These are phyloP conservation scores for Miniopterus natalensis DNA, from an alignment of 2,113 vertebrate species.

Conservation along the genomic window DNA sequence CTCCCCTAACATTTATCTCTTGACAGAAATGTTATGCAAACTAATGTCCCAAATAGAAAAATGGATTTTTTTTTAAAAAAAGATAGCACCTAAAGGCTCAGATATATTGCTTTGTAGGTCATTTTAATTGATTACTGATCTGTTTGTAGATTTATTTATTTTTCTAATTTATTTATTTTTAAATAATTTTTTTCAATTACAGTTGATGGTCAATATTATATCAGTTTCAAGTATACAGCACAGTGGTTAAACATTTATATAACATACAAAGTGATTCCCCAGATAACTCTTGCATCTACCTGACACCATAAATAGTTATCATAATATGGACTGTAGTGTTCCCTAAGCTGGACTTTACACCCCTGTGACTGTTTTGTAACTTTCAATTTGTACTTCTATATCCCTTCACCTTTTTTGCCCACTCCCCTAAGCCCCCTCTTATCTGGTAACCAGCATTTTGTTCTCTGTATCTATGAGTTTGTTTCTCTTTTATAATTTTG, in stretches of 20 bases:
- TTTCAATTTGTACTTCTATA: neutral
- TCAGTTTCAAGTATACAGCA: neutral
- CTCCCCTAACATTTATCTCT: neutral
- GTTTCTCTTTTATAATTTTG: neutral
- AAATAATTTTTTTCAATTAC: neutral
- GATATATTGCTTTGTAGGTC: neutral
- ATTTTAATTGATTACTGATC: neutral
- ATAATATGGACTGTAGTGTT: neutral
- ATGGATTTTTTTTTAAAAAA: neutral
- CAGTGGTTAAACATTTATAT: neutral
- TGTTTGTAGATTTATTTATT: neutral
- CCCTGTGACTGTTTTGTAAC: neutral
- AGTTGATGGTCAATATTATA: neutral
- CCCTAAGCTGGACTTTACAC: neutral
- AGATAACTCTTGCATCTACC: neutral
- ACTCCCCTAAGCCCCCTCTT: neutral
- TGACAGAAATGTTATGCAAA: neutral
- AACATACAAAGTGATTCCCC: neutral
- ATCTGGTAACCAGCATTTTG: neutral
- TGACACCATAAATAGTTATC: neutral
- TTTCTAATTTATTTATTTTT: neutral
- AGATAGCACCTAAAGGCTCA: neutral
- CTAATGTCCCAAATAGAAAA: neutral
- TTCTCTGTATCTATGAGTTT: neutral
- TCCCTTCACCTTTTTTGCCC: neutral